Percentiles rank a stretch among this genome's conserved stretches.
Evolutionary conservation across 1,140 invertebrate genomes (phyloP).

Genomic region (Uloborus diversus): DNA sequence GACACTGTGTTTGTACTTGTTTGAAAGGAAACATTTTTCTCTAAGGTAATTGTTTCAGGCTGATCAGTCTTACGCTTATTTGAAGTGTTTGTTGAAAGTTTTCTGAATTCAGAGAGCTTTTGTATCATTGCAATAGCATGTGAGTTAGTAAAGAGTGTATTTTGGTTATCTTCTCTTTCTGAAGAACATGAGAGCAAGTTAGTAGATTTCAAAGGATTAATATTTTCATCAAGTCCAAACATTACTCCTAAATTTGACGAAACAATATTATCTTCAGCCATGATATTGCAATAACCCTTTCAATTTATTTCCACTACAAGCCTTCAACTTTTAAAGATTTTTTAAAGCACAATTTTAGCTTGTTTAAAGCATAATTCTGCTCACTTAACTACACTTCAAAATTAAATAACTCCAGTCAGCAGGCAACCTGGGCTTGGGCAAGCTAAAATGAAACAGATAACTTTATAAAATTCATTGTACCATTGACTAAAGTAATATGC

Average conservation of each 20-base stretch:
- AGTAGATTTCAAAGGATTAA: slow-evolving; percentile 43
- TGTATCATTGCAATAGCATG: slow-evolving; percentile 31
- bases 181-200: slow-evolving; percentile 34
- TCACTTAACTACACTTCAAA: slow-evolving; percentile 46
- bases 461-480: slow-evolving; percentile 27
- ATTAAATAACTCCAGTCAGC: slow-evolving; percentile 53
- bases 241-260: slow-evolving; percentile 33
- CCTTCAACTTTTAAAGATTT: slow-evolving; percentile 10
- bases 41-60: slow-evolving; percentile 7
- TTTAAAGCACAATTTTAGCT: slow-evolving; percentile 2
- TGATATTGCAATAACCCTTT: slow-evolving; percentile 34
- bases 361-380: slow-evolving; percentile 34
- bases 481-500: no score
- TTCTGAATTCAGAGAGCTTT: slow-evolving; percentile 35
- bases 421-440: slow-evolving; percentile 54
- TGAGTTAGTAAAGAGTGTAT: slow-evolving; percentile 34
- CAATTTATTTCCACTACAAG: slow-evolving; percentile 24
- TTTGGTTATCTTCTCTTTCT: slow-evolving; percentile 50
- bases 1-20: slow-evolving; percentile 30
- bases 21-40: slow-evolving; percentile 18
- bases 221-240: slow-evolving; percentile 51
- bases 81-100: slow-evolving; percentile 23
- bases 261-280: slow-evolving; percentile 53
- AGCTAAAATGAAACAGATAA: slow-evolving; percentile 49
- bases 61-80: slow-evolving; percentile 25